Conservation (phyloP, 2,797 vertebrate genomes). For the Microtus californicus region DNA sequence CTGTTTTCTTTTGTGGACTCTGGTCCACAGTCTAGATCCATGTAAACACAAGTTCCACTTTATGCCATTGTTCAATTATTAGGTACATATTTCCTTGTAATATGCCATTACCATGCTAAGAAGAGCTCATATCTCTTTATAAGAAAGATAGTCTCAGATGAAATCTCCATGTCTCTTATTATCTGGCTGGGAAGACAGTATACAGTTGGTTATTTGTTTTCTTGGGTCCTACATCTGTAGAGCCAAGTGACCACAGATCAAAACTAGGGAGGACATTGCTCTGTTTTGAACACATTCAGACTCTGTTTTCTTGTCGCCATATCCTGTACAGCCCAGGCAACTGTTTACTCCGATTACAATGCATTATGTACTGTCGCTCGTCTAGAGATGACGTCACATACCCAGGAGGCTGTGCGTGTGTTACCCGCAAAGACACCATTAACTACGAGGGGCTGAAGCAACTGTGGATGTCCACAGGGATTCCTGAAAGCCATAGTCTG, state of each 20-base stretch:
- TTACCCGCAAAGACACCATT: too few relatives aligned
- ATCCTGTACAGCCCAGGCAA: too few relatives aligned
- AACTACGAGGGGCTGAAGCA: neutral
- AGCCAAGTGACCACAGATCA: neutral
- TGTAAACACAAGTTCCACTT: neutral
- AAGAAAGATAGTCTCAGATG: neutral
- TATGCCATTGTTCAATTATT: neutral
- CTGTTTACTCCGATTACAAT: neutral
- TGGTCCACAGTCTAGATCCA: neutral
- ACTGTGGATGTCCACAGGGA: neutral
- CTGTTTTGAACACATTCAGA: neutral
- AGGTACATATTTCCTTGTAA: neutral
- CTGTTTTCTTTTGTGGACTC: neutral
- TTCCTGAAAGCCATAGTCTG: neutral
- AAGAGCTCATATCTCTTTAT: neutral
- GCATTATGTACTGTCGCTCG: neutral
- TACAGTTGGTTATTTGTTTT: neutral
- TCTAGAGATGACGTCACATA: neutral
- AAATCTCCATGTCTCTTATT: neutral
- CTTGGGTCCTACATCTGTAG: neutral
- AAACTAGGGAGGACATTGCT: neutral
- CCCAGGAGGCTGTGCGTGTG: neutral
- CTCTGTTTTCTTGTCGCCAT: neutral
- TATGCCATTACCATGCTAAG: neutral
- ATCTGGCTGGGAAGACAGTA: neutral